A percentile compares a stretch with the other conserved stretches of the same genome.
These are phyloP conservation scores for Petrolisthes cinctipes DNA, from an alignment of 2,888 invertebrate genomes.

Conservation along the genomic window DNA sequence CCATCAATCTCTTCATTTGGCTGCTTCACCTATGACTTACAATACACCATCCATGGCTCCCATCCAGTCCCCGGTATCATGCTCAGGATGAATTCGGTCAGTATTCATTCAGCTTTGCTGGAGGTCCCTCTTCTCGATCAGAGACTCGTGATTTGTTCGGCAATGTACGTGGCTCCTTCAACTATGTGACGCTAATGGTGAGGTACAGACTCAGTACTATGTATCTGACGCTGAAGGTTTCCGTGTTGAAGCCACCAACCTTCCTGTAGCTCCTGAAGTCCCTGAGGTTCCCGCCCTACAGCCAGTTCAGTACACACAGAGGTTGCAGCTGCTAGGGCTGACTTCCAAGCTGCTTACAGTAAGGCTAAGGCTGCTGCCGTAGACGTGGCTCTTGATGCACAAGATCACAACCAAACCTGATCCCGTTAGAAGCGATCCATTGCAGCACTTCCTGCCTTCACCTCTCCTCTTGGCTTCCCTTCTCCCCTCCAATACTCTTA, in stretches of 20 bases:
- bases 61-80: neutral
- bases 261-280: conserved; percentile 70
- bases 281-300: neutral
- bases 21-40: conserved; percentile 18
- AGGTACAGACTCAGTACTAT: conserved; percentile 1
- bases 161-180: neutral
- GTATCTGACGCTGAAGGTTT: conserved; percentile 72
- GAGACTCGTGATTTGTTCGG: neutral
- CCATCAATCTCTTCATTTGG: conserved; percentile 17
- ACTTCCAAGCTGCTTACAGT: neutral
- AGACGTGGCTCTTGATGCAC: conserved; percentile 17
- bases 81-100: neutral
- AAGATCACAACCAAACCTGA: conserved; percentile 43
- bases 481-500: conserved; percentile 23
- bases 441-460: neutral
- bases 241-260: conserved; percentile 76
- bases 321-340: conserved; percentile 69
- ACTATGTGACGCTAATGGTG: neutral
- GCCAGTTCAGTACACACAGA: conserved; percentile 69
- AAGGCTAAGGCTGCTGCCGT: conserved; percentile 30
- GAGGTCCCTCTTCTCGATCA: neutral
- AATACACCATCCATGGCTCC: conserved; percentile 10
- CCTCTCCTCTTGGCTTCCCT: conserved; percentile 27
- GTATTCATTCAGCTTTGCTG: neutral
- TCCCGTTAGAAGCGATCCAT: conserved; percentile 40